These are phyloP conservation scores for Phaethon lepturus DNA, from an alignment of 2,113 vertebrate species.

Conservation along the genomic window DNA sequence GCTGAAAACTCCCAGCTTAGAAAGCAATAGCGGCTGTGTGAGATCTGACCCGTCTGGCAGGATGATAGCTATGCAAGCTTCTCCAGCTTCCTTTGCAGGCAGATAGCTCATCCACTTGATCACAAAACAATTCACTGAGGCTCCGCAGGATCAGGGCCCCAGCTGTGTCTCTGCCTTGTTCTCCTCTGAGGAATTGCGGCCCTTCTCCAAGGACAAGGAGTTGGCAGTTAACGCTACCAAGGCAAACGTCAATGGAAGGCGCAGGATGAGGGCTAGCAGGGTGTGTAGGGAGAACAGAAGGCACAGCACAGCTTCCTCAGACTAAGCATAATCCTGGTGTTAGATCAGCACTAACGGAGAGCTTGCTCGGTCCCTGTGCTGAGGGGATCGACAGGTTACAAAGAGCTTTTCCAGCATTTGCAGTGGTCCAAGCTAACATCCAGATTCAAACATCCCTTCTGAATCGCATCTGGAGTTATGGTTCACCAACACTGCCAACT, in stretches of 20 bases:
- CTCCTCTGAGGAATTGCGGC: background rate
- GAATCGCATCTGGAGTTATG: background rate
- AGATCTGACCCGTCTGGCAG: background rate
- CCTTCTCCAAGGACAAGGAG: background rate
- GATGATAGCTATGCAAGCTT: background rate
- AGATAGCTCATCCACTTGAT: background rate
- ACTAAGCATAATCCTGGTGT: background rate
- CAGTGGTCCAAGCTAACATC: background rate
- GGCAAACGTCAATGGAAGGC: background rate
- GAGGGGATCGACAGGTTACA: background rate
- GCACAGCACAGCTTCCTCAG: background rate
- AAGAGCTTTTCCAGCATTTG: background rate
- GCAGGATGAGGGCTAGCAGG: background rate
- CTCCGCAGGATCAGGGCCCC: background rate
- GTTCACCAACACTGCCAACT: background rate
- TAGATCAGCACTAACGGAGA: background rate
- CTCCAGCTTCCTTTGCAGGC: background rate
- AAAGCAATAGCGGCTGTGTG: background rate
- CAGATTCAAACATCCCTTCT: background rate
- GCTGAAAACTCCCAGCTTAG: background rate
- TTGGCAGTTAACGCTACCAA: background rate
- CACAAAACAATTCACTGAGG: background rate
- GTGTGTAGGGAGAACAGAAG: background rate
- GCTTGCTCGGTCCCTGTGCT: background rate
- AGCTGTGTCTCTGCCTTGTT: background rate